A percentile compares a stretch with the other conserved stretches of the same genome.
Conservation (phyloP, 2,113 vertebrate genomes). For the Steatornis caripensis region DNA sequence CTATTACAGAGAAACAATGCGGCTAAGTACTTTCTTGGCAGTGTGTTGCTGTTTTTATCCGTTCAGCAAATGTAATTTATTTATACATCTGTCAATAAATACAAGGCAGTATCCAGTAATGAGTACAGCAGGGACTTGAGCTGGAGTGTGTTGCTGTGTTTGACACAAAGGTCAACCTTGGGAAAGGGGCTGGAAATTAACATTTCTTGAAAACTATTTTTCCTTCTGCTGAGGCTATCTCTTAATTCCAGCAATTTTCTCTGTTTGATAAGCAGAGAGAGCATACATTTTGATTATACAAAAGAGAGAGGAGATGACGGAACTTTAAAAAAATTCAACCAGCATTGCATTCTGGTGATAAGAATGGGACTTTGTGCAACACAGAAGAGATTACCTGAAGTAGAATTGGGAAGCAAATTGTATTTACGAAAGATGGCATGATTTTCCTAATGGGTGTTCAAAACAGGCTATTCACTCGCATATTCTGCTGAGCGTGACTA, state of each 20-base stretch:
- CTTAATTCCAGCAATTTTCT: conserved; percentile 72
- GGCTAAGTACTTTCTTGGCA: conserved; percentile 51
- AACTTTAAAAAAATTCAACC: conserved; percentile 63
- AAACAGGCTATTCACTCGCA: conserved; percentile 49
- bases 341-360: conserved; percentile 68
- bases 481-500: conserved; percentile 64
- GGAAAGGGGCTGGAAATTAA: conserved; percentile 57
- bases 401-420: conserved; percentile 73
- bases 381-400: conserved; percentile 70
- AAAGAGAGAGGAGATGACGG: conserved; percentile 18
- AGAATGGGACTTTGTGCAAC: conserved; percentile 55
- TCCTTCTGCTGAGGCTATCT: conserved; percentile 57
- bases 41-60: conserved; percentile 25
- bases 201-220: conserved; percentile 62
- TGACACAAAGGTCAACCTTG: conserved; percentile 54
- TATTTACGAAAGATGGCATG: conserved; percentile 74
- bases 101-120: conserved; percentile 41
- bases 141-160: conserved; percentile 24
- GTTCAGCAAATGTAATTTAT: conserved; percentile 66
- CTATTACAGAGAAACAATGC: conserved; percentile 45
- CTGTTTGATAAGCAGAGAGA: conserved; percentile 61
- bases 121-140: conserved; percentile 50
- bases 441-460: conserved; percentile 69
- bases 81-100: conserved; percentile 66
- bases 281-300: conserved; percentile 54